phyloP scores from a whole-genome alignment of 2,797 vertebrate genomes.

The Thamnophis elegans region DNA sequence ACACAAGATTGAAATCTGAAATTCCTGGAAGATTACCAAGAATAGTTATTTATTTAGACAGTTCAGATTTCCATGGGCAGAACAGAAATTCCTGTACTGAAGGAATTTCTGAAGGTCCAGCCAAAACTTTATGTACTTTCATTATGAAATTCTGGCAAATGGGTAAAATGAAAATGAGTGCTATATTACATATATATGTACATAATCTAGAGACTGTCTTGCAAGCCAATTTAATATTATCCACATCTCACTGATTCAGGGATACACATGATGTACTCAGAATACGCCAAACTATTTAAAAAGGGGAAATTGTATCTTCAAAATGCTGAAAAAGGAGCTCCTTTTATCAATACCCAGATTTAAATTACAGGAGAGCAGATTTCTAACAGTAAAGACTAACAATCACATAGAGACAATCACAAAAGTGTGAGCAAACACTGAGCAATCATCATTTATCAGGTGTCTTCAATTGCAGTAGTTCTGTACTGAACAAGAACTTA shows the following conservation, averaged over 20 bases:
- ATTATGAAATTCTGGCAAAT: background rate
- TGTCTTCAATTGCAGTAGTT: background rate
- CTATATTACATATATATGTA: background rate
- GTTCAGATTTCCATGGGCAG: background rate
- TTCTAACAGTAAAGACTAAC: background rate
- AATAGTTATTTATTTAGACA: background rate
- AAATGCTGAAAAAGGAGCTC: background rate
- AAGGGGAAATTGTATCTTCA: background rate
- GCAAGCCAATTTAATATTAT: background rate
- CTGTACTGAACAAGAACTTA: background rate
- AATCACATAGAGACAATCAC: background rate
- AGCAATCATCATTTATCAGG: background rate
- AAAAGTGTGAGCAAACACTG: background rate
- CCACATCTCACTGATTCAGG: background rate
- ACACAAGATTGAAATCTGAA: background rate
- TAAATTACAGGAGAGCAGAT: background rate
- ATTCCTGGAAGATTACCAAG: background rate
- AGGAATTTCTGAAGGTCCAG: background rate
- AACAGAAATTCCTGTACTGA: background rate
- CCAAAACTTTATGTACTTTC: background rate
- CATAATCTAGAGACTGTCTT: background rate
- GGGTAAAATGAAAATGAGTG: background rate
- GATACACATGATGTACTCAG: background rate
- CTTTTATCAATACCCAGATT: background rate
- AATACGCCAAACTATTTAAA: background rate